A percentile compares a stretch with the other conserved stretches of the same genome.
Evolutionary conservation across 2,888 invertebrate genomes (phyloP).

Genomic region (Nebria salina): DNA sequence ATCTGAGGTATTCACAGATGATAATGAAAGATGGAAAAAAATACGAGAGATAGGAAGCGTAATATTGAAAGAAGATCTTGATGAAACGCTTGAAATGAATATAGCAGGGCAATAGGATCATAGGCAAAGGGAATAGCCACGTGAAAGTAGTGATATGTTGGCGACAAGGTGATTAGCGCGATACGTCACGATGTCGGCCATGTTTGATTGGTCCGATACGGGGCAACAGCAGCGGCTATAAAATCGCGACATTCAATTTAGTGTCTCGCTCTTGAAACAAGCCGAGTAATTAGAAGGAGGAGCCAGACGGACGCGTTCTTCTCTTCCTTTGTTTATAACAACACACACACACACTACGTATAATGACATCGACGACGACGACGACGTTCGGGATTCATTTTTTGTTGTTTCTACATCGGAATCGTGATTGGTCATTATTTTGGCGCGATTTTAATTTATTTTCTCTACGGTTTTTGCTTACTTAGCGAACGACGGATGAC

Average conservation of each 20-base stretch:
- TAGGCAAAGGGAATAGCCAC: too few species aligned
- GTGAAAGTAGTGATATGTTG: too few species aligned
- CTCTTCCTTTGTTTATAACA: constrained; percentile 39
- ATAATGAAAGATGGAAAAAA: too few species aligned
- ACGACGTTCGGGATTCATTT: not conserved
- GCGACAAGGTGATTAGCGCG: constrained; percentile 28
- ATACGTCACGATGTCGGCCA: constrained; percentile 44
- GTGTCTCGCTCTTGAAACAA: constrained; percentile 38
- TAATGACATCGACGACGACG: constrained; percentile 33
- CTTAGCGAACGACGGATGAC: constrained; percentile 14
- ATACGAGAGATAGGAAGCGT: too few species aligned
- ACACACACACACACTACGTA: not conserved
- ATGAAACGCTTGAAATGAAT: too few species aligned
- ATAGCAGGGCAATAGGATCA: too few species aligned
- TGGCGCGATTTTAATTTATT: constrained; percentile 33
- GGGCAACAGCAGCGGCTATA: constrained; percentile 21
- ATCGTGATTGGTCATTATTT: constrained; percentile 45
- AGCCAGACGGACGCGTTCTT: constrained; percentile 9
- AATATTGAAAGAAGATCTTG: too few species aligned
- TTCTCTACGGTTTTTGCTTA: constrained; percentile 35
- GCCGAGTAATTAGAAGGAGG: constrained; percentile 40
- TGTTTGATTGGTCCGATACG: constrained; percentile 42
- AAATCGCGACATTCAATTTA: constrained; percentile 46
- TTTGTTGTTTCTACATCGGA: constrained; percentile 30
- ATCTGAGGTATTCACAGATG: too few species aligned